Conservation (phyloP, 2,797 vertebrate genomes). For the Gallirallus australis region DNA sequence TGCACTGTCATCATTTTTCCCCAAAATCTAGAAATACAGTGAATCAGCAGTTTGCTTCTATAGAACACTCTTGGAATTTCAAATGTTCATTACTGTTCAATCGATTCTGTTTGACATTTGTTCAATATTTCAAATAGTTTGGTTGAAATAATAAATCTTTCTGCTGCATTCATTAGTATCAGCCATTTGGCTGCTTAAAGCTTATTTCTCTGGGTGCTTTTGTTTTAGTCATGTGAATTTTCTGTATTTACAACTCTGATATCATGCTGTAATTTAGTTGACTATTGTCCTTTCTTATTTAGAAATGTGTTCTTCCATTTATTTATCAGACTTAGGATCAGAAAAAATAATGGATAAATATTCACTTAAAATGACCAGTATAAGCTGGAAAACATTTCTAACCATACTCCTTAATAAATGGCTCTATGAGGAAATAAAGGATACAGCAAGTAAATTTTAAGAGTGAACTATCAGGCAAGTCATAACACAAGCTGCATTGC, state of each 20-base stretch:
- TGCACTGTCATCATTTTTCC: not conserved
- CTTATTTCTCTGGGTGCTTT: not conserved
- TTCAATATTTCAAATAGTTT: constrained; percentile 38
- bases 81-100: not conserved
- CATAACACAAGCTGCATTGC: not conserved
- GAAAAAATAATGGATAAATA: not conserved
- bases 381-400: not conserved
- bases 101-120: constrained; percentile 17
- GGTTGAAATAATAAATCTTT: not conserved
- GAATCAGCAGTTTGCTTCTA: not conserved
- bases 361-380: not conserved
- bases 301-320: not conserved
- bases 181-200: not conserved
- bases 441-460: not conserved
- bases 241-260: not conserved
- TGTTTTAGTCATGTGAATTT: not conserved
- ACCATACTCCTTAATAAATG: not conserved
- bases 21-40: not conserved
- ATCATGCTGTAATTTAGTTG: not conserved
- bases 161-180: not conserved
- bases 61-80: not conserved
- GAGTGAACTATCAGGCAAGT: not conserved
- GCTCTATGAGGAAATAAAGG: not conserved
- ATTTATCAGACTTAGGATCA: not conserved
- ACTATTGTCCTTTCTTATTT: not conserved